Percentiles rank a stretch among this genome's conserved stretches.
These are phyloP conservation scores for Tragelaphus strepsiceros DNA, from an alignment of 2,113 vertebrate genomes.

Conservation along the genomic window DNA sequence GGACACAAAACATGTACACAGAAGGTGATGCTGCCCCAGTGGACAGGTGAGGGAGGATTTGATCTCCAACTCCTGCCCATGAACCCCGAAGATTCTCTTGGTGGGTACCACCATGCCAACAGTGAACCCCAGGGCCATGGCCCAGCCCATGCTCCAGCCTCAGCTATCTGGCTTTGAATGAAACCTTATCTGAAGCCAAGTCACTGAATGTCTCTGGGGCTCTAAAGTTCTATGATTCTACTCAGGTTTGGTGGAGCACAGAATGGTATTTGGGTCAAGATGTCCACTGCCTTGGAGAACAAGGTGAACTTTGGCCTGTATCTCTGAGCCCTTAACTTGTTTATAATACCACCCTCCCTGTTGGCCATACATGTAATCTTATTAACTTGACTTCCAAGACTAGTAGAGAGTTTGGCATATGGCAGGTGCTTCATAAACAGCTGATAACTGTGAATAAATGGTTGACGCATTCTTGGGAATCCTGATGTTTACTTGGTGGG, in stretches of 20 bases:
- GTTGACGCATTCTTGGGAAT: not conserved
- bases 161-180: not conserved
- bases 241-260: not conserved
- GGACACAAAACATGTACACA: not conserved
- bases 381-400: not conserved
- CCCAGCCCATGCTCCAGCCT: not conserved
- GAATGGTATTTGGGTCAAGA: not conserved
- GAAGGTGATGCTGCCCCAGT: rapidly evolving
- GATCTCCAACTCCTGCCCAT: not conserved
- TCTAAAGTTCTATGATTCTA: not conserved
- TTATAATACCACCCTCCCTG: not conserved
- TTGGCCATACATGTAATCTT: not conserved
- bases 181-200: not conserved
- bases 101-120: not conserved
- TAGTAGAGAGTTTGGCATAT: not conserved
- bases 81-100: not conserved
- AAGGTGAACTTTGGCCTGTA: not conserved
- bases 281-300: not conserved
- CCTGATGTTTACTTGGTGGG: not conserved
- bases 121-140: not conserved
- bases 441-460: not conserved
- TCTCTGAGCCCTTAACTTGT: not conserved
- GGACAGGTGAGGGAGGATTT: not conserved
- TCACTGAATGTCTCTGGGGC: not conserved
- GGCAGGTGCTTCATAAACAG: not conserved